phyloP scores from a whole-genome alignment of 2,888 invertebrate species.

The Callinectes sapidus region DNA sequence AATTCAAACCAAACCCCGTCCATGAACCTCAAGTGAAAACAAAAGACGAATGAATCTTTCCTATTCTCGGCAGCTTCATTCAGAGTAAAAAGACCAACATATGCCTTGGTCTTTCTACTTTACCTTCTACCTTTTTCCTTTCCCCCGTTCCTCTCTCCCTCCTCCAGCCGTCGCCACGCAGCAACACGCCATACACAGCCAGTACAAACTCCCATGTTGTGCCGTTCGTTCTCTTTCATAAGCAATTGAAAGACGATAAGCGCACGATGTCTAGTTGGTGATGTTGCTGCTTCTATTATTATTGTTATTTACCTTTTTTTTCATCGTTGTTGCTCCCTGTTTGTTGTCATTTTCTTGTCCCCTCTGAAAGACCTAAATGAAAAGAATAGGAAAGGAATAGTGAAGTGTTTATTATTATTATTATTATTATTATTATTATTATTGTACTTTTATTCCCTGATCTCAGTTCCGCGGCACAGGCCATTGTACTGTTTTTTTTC shows the following conservation, averaged over 20 bases:
- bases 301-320: conserved; percentile 43
- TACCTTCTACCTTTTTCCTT: background rate
- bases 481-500: background rate
- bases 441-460: conserved; percentile 6
- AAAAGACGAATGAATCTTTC: too few relatives aligned
- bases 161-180: background rate
- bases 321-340: background rate
- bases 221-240: background rate
- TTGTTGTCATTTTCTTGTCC: background rate
- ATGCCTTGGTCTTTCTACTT: background rate
- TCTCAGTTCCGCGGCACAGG: conserved; percentile 19
- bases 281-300: conserved; percentile 24
- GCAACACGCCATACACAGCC: background rate
- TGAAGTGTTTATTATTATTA: background rate
- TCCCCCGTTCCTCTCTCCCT: background rate
- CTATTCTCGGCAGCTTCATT: too few relatives aligned
- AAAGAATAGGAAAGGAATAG: background rate
- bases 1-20: too few relatives aligned
- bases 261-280: background rate
- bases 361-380: background rate
- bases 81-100: background rate
- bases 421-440: background rate
- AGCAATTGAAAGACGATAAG: background rate
- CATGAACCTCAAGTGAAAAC: too few relatives aligned
- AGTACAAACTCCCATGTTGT: background rate